Base-by-base conservation (phyloP, 2,797 vertebrate genomes). In the Diplodus sargus region DNA sequence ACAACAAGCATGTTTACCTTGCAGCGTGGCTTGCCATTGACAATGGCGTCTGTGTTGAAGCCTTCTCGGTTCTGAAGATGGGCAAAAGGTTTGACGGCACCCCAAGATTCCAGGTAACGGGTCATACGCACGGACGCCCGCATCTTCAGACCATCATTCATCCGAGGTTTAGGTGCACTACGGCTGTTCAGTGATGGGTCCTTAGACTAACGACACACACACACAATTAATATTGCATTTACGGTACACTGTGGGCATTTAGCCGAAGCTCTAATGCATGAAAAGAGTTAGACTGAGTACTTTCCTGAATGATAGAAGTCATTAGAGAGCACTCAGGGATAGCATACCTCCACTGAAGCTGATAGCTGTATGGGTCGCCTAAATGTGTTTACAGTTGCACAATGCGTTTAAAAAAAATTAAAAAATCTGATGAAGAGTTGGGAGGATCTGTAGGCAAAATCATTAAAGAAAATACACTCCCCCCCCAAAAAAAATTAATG, bases 21-120 rank as follows among this genome's bases (percentile, higher is more conserved):
- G 72, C 62, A 65, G 71, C 94, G 95, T 3, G 85, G 68, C 84
- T 96, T 96, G 71, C 96, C 95, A 1, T 94, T 97, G 53, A 94
- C 71, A 0, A 96, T 95, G 1, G 90, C 86, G 60, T 98, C 98
- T 0, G 94, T 54, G 90, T 93, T 94, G 66, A 97, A 95, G 0
- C 96, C 97, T 22, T 98, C 98, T 0, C 96, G 92, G 80, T 94
- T 97, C 94, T 96, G 98, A 49, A 99, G 96, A 90, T 99, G 98
- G 0, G 98, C 97, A 14, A 99, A 99, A 42, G 98, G 98, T 83
- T 98, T 96, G 1, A 97, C 97, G 0, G 98, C 98, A 0, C 98
- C 98, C 98, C 98, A 99, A 2, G 98, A 98, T 88, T 99, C 98
- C 22, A 99, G 93, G 85, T 99, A 99, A 1, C 98, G 97, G 0